Evolutionary conservation across 2,113 vertebrate genomes (phyloP).

Genomic region (Alethe castanea): DNA sequence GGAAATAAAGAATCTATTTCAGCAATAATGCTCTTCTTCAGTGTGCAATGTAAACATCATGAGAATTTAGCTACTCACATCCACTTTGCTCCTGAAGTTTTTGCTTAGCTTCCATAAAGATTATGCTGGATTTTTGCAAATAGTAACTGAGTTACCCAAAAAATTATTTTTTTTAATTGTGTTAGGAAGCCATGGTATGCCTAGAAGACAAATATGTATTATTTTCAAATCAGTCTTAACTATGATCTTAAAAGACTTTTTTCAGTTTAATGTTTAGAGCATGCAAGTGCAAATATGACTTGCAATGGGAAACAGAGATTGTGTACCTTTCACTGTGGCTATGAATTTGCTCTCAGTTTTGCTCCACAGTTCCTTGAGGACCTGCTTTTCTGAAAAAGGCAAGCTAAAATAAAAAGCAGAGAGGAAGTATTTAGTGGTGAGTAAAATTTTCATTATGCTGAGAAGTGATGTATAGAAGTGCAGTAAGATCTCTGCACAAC

Average conservation of each 20-base stretch:
- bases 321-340: not conserved
- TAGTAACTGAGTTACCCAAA: not conserved
- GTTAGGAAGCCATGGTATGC: not conserved
- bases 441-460: not conserved
- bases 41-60: not conserved
- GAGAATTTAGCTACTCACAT: not conserved
- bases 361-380: not conserved
- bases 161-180: not conserved
- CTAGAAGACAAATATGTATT: not conserved
- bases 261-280: not conserved
- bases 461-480: not conserved
- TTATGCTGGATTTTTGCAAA: not conserved
- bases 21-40: slow-evolving; percentile 67
- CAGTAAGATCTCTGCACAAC: not conserved
- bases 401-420: not conserved
- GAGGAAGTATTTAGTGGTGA: not conserved
- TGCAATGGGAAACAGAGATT: not conserved
- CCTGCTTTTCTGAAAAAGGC: not conserved
- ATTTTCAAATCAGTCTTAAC: not conserved
- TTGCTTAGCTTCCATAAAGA: not conserved
- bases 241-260: not conserved
- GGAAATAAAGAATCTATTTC: slow-evolving; percentile 85
- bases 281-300: not conserved
- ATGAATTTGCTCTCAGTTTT: not conserved
- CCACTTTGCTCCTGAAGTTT: not conserved